Evolutionary conservation across 2,113 vertebrate genomes (phyloP).

Genomic region (Ivindomyrus marchei): DNA sequence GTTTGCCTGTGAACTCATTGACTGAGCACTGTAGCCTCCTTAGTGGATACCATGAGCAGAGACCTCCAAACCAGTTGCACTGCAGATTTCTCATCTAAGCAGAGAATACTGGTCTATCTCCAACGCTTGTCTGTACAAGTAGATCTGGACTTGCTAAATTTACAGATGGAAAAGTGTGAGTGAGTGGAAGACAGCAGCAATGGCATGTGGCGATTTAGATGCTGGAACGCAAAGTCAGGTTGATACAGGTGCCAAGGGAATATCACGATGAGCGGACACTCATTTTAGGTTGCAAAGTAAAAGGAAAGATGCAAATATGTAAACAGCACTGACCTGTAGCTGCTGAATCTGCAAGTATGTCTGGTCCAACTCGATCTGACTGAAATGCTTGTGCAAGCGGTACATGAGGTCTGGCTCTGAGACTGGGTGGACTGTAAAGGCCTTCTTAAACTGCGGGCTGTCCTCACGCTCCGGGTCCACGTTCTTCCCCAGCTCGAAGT

Average conservation of each 20-base stretch:
- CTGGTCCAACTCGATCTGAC: conserved; percentile 78
- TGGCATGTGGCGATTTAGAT: not conserved
- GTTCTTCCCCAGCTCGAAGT: conserved; percentile 86
- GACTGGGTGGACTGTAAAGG: conserved; percentile 82
- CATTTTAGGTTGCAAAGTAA: not conserved
- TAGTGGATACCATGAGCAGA: not conserved
- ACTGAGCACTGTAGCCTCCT: not conserved
- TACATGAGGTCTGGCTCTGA: conserved; percentile 84
- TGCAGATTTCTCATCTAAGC: not conserved
- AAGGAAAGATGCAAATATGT: not conserved
- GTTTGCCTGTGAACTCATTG: not conserved
- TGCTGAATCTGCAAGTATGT: conserved; percentile 80
- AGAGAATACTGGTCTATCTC: not conserved
- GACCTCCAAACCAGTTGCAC: not conserved
- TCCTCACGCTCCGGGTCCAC: conserved; percentile 80
- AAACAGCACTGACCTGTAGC: conserved; percentile 70
- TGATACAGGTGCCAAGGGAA: not conserved
- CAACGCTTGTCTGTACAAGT: not conserved
- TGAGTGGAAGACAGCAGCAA: not conserved
- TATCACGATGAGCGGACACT: not conserved
- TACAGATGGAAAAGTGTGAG: not conserved
- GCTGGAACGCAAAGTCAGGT: not conserved
- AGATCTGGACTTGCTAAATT: not conserved
- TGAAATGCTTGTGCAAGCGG: conserved; percentile 84
- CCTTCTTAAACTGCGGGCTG: conserved; percentile 67